Evolutionary conservation across 2,113 vertebrate species (phyloP).

Genomic region (Mesocricetus auratus): DNA sequence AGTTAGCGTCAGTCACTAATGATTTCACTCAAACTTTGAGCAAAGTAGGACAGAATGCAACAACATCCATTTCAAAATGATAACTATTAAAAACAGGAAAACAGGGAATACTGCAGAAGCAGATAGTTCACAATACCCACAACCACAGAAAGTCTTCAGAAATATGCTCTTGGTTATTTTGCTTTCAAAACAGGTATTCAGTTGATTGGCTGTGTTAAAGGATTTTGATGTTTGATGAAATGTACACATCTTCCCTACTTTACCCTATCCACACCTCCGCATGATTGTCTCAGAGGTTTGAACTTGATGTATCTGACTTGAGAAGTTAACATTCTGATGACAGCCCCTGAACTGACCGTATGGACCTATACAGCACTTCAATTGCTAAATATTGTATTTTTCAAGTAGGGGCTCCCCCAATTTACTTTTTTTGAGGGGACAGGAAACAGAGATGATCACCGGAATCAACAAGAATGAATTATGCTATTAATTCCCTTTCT

Average conservation of each 20-base stretch:
- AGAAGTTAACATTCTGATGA: not conserved
- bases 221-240: conserved; percentile 34
- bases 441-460: not conserved
- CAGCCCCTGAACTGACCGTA: not conserved
- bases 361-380: not conserved
- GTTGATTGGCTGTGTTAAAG: not conserved
- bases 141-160: not conserved
- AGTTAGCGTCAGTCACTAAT: not conserved
- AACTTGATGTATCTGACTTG: not conserved
- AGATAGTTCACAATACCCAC: not conserved
- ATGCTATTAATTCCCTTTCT: conserved; percentile 7
- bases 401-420: not conserved
- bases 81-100: not conserved
- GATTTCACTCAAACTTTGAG: not conserved
- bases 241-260: not conserved
- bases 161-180: not conserved
- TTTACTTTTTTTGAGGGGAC: not conserved
- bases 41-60: not conserved
- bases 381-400: conserved; percentile 7
- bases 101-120: not conserved
- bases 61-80: not conserved
- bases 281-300: conserved; percentile 23
- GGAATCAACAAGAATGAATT: not conserved
- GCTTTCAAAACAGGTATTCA: not conserved
- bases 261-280: not conserved